phyloP scores from a whole-genome alignment of 2,888 invertebrate genomes.

The Macaria notata region DNA sequence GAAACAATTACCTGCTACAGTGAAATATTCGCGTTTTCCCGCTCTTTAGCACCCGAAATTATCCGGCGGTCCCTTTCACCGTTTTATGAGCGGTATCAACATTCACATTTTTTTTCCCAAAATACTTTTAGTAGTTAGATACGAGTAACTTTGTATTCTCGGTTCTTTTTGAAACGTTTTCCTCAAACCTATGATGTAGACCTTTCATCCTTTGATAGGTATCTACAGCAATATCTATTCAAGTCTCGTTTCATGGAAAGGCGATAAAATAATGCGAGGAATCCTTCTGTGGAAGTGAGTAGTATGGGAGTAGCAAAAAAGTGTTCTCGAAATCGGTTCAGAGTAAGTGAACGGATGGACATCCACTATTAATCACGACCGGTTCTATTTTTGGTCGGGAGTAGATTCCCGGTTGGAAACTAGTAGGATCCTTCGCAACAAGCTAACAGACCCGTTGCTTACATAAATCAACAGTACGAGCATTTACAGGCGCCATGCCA shows the following conservation, averaged over 20 bases:
- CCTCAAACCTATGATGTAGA: conserved; percentile 13
- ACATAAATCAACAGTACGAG: conserved; percentile 65
- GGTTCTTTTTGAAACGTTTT: conserved; percentile 14
- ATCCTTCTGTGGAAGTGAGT: conserved; percentile 3
- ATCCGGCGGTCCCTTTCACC: conserved; percentile 54
- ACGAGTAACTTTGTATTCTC: conserved; percentile 4
- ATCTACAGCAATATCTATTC: neutral
- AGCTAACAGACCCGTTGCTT: conserved; percentile 54
- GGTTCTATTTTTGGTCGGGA: conserved; percentile 49
- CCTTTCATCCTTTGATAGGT: conserved; percentile 13
- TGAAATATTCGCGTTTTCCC: conserved; percentile 55
- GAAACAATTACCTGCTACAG: conserved; percentile 41
- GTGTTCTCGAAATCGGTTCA: conserved; percentile 28
- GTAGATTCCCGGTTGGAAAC: conserved; percentile 42
- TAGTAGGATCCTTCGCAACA: conserved; percentile 58
- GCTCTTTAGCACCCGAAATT: conserved; percentile 53
- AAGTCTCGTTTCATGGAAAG: conserved; percentile 2
- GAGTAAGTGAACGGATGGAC: conserved; percentile 33
- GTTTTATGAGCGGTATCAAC: conserved; percentile 44
- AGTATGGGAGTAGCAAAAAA: conserved; percentile 13
- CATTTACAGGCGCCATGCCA: conserved; percentile 44
- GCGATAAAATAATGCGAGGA: conserved; percentile 5
- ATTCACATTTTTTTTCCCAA: conserved; percentile 37
- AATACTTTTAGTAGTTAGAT: conserved; percentile 20
- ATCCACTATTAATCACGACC: conserved; percentile 56